Evolutionary conservation across 2,888 invertebrate genomes (phyloP).

Genomic region (Drosophila planitibia): DNA sequence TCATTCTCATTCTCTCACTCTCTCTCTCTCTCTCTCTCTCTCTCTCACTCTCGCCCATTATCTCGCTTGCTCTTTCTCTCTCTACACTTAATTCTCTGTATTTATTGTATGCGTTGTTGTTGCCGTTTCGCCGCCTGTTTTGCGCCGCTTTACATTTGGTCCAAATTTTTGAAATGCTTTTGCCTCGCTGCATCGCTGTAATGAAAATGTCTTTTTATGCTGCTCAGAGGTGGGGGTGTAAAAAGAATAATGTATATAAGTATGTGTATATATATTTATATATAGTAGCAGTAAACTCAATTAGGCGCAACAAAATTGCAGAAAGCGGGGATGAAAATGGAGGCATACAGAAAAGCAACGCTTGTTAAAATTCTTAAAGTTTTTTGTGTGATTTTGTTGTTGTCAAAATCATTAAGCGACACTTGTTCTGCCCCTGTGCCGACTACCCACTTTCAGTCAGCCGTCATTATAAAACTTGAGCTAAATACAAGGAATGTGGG

Average conservation of each 20-base stretch:
- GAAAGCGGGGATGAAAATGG: neutral
- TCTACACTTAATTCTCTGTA: neutral
- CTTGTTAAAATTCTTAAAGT: constrained; percentile 56
- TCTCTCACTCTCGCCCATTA: too few species aligned
- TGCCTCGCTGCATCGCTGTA: constrained; percentile 52
- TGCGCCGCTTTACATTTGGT: constrained; percentile 35
- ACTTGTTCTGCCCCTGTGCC: neutral
- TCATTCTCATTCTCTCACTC: too few species aligned
- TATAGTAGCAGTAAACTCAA: constrained; percentile 61
- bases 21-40: too few species aligned
- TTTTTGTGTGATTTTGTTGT: constrained; percentile 13
- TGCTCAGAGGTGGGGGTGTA: neutral
- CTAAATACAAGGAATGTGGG: constrained; percentile 15
- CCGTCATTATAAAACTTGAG: constrained; percentile 39
- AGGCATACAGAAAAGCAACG: constrained; percentile 3
- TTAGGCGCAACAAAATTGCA: constrained; percentile 58
- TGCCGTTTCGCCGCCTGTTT: constrained; percentile 4
- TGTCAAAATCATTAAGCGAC: constrained; percentile 49
- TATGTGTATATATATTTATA: neutral
- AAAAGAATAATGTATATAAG: constrained; percentile 10
- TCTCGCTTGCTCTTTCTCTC: neutral
- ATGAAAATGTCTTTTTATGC: constrained; percentile 73
- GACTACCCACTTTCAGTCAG: neutral
- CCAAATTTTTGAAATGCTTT: constrained; percentile 58
- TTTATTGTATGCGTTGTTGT: constrained; percentile 8